phyloP scores from a whole-genome alignment of 2,797 vertebrate genomes.

The Microchirus variegatus region DNA sequence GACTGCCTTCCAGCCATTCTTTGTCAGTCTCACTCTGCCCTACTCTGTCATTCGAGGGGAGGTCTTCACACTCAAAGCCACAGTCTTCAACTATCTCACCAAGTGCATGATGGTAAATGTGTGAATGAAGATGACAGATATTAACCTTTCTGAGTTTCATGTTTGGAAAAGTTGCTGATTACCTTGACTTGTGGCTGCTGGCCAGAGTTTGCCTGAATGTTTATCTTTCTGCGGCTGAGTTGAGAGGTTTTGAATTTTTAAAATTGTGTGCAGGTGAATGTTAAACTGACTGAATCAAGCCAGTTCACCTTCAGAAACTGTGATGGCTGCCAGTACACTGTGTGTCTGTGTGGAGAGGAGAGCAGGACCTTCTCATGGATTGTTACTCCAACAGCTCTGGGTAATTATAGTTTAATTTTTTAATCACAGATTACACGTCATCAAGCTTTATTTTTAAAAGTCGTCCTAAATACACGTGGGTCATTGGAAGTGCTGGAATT shows the following conservation, averaged over 20 bases:
- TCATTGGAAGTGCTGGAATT: no score
- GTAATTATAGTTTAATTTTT: conserved; percentile 53
- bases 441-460: no score
- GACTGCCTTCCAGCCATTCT: conserved; percentile 89
- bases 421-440: no score
- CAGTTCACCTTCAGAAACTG: conserved; percentile 68
- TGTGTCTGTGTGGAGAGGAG: conserved; percentile 83
- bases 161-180: no score
- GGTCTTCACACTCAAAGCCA: conserved; percentile 84
- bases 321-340: conserved; percentile 68
- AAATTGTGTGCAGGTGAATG: conserved; percentile 73
- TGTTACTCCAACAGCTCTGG: conserved; percentile 75
- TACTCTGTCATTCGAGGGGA: conserved; percentile 90
- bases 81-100: conserved; percentile 85
- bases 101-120: conserved; percentile 85
- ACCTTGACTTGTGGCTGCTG: no score
- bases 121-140: neutral
- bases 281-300: conserved; percentile 69
- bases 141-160: neutral
- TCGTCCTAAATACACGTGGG: no score
- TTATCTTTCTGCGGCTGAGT: neutral
- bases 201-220: no score
- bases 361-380: conserved; percentile 85
- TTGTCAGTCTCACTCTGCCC: conserved; percentile 86
- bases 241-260: neutral